These are phyloP conservation scores for Melanotaenia maccullochi DNA, from an alignment of 2,797 vertebrate species.

Conservation along the genomic window DNA sequence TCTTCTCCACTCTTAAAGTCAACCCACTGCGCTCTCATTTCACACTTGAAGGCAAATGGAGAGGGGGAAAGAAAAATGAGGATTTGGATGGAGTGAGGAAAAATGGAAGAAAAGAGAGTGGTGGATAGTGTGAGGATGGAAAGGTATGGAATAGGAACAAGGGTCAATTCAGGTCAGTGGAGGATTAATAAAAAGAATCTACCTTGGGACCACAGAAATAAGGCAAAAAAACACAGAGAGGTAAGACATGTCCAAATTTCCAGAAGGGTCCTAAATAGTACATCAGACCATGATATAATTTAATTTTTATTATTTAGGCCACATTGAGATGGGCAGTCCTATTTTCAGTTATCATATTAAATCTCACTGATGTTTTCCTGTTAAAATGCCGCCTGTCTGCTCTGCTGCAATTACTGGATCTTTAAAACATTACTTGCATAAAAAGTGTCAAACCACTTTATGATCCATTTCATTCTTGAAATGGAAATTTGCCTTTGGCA, in stretches of 20 bases:
- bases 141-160: neutral
- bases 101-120: conserved; percentile 19
- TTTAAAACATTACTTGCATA: no score
- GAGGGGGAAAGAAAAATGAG: conserved; percentile 4
- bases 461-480: no score
- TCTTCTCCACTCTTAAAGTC: conserved; percentile 62
- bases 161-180: conserved; percentile 25
- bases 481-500: neutral
- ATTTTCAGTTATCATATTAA: neutral
- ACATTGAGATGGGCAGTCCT: neutral
- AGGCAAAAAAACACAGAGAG: conserved; percentile 4
- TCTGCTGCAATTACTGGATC: neutral
- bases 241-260: neutral
- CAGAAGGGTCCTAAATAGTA: conserved; percentile 1
- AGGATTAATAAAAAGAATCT: conserved; percentile 38
- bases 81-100: conserved; percentile 20
- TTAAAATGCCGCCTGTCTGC: neutral
- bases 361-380: neutral
- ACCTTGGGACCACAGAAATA: neutral
- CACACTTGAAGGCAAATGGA: conserved; percentile 71
- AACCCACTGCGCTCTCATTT: conserved; percentile 74
- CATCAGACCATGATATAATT: neutral
- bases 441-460: no score
- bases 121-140: conserved; percentile 9
- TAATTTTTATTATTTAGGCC: neutral